Percentiles rank a stretch among this genome's conserved stretches.
Conservation (phyloP, 2,888 invertebrate species). For the Sphinx pinastri region DNA sequence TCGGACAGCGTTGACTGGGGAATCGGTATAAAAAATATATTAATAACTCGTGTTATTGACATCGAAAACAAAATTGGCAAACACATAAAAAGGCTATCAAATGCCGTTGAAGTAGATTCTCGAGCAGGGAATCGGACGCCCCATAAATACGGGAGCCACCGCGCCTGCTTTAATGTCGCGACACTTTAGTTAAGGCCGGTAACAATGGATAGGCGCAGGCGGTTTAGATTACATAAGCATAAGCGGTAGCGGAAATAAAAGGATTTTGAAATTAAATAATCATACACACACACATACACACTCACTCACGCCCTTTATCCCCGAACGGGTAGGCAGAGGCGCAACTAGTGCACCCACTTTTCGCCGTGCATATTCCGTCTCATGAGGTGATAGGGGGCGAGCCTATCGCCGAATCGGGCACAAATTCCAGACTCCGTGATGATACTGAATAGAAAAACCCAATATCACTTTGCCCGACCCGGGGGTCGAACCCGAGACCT, state of each 20-base stretch:
- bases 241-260: neutral
- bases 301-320: too few species aligned
- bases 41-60: slow-evolving; percentile 23
- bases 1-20: neutral
- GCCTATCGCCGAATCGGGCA: too few species aligned
- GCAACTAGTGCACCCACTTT: too few species aligned
- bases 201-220: neutral
- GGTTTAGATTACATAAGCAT: neutral
- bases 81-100: slow-evolving; percentile 23
- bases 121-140: slow-evolving; percentile 14
- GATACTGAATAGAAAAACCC: too few species aligned
- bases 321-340: too few species aligned
- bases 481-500: too few species aligned
- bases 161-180: slow-evolving; percentile 16
- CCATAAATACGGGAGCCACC: slow-evolving; percentile 23
- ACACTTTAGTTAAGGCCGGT: neutral
- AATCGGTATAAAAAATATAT: slow-evolving; percentile 14
- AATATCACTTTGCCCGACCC: too few species aligned
- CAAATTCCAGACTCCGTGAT: too few species aligned
- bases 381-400: too few species aligned
- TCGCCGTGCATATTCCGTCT: too few species aligned
- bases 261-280: too few species aligned
- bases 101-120: slow-evolving; percentile 15
- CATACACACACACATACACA: too few species aligned
- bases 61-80: slow-evolving; percentile 25